Base-by-base conservation (phyloP, 2,113 vertebrate genomes). In the Xenus cinereus region DNA sequence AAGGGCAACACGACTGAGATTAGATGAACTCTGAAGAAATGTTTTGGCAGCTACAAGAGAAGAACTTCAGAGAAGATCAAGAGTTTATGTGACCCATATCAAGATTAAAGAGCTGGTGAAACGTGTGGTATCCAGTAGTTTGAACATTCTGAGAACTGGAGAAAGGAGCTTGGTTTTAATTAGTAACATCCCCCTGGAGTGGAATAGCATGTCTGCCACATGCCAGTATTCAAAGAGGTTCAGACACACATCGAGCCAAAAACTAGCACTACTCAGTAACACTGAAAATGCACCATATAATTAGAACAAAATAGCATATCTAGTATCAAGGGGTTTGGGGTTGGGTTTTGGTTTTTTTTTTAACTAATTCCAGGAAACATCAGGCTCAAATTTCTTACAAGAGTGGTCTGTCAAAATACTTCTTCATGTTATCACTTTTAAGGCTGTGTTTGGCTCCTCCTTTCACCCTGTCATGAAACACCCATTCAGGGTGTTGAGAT, bases 41-140 rank as follows among this genome's bases (percentile, higher is more conserved):
- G 28, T 74, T 97, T 93, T 92, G 87, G 83, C 74, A 95, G 68
- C 73, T 91, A 69, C 27, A 59, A 14, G 62, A 95, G 68, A 96
- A 22, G 45, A 87, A 86, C 37, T 74, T 53, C 64, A 79, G 37
- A 63, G 57, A 41, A 94, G 71, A 96, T 37, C 50, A 77, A 80
- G 69, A 67, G 14, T 75, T 84, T 84, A 51, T 30, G 48, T 64
- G 89, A 67, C 83, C 90, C 59, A 67, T 60, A 89, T 41, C 67
- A 73, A 89, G 59, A 68, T 43, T 84, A 56, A 94, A 95, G 76
- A 75, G 69, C 78, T 94, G 78, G 41, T 91, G 76, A 97, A 93
- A 85, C 1, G 6, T 62, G 60, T 23, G 21, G 35, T 72, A 88
- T 87, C 72, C 89, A 89, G 43, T 14, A 77, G 60, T 84, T 9